Percentiles rank a stretch among this genome's conserved stretches.
phyloP scores from a whole-genome alignment of 2,797 vertebrate genomes.

The Pagetopsis macropterus region DNA sequence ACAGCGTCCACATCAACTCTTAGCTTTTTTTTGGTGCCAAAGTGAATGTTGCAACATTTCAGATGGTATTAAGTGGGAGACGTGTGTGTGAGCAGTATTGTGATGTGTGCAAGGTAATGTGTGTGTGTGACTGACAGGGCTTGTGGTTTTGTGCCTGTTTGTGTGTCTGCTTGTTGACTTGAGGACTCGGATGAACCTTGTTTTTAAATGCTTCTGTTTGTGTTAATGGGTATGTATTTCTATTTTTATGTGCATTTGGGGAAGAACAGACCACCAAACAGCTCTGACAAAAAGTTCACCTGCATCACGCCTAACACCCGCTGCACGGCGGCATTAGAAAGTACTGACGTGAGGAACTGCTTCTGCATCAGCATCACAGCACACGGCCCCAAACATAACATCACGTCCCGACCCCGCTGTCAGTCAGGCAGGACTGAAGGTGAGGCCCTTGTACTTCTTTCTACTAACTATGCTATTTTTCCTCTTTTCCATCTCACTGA shows the following conservation, averaged over 20 bases:
- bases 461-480: neutral
- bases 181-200: neutral
- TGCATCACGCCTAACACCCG: slow-evolving; percentile 53
- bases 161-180: neutral
- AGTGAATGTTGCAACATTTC: neutral
- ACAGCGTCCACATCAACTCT: neutral
- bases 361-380: slow-evolving; percentile 66
- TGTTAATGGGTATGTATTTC: neutral
- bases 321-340: slow-evolving; percentile 29
- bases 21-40: no score
- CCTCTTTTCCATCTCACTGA: neutral
- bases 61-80: neutral
- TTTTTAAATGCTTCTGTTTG: neutral
- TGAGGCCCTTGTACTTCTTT: slow-evolving; percentile 18
- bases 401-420: slow-evolving; percentile 41
- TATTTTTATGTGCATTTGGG: neutral
- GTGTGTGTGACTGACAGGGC: neutral
- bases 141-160: neutral
- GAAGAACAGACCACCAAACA: neutral
- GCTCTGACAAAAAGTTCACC: slow-evolving; percentile 5
- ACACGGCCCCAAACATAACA: neutral
- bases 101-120: no score
- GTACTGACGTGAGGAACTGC: neutral
- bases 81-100: neutral
- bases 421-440: slow-evolving; percentile 65